Evolutionary conservation across 1,140 invertebrate genomes (phyloP), one percentile per base, ranked within the genome.

Genomic region (Eufriesea mexicana): DNA sequence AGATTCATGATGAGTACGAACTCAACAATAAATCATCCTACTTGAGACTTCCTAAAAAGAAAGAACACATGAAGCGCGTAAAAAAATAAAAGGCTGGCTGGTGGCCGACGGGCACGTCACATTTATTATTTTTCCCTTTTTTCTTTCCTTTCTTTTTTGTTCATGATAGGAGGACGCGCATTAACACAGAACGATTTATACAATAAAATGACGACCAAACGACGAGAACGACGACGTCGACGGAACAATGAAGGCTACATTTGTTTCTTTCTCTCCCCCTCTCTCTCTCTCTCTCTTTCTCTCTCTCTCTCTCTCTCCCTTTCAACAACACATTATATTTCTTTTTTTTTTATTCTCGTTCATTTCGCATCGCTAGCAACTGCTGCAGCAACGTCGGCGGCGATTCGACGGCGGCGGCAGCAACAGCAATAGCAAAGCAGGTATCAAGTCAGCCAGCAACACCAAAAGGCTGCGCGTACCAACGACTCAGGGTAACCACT

Each of bases 391-490:
- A 70, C 84, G 78, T 83, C 85, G 77, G 90, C 84, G 87, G 84
- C 86, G 80, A 70, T 68, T 87, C 84, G 84, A 84, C 86, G 88
- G 84, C 86, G 62, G 84, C 84, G 84, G 75, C 85, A 85, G 79
- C 85, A 86, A 90, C 88, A 92, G 86, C 89, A 90, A 92, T 89
- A 91, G 88, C 91, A 91, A 92, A 91, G 90, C 91, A 89, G 90
- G 90, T 89, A 90, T 90, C 81, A 91, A 89, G 68, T 82, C 87
- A 92, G 89, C 85, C 88, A 90, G 89, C 85, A 90, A 90, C 90
- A 92, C 74, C 86, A 83, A 89, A 87, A 86, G 71, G 74, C 72
- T 86, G 80, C 86, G 80, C 87, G 87, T 89, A 89, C 86, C 86
- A 76, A 89, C 75, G 74, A 73, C 42, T 76, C 62, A 42, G 72